These are phyloP conservation scores for Salmo trutta DNA, from an alignment of 2,797 vertebrate species.

Conservation along the genomic window DNA sequence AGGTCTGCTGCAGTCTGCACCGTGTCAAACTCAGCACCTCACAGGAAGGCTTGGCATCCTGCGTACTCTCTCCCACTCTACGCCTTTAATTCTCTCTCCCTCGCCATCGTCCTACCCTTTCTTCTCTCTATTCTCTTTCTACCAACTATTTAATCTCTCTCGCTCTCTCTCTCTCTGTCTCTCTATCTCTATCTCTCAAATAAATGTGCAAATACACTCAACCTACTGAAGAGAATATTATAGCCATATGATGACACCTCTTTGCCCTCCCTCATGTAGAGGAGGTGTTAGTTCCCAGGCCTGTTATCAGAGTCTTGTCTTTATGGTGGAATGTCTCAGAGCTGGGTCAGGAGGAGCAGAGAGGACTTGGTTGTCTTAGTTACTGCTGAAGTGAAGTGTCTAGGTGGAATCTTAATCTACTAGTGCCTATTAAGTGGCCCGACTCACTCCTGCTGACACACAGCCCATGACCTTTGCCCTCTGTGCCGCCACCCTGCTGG, in stretches of 20 bases:
- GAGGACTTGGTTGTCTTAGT: neutral
- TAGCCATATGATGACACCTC: neutral
- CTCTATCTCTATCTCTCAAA: neutral
- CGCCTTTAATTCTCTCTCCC: neutral
- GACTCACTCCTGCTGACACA: slow-evolving; percentile 3
- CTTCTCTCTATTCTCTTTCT: no score
- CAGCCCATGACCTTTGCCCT: slow-evolving; percentile 5
- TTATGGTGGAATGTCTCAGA: slow-evolving; percentile 10
- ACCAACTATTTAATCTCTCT: no score
- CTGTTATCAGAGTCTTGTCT: slow-evolving; percentile 29
- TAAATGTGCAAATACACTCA: neutral
- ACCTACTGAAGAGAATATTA: neutral
- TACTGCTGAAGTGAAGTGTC: neutral
- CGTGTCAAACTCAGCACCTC: neutral
- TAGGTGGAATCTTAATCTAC: slow-evolving; percentile 11
- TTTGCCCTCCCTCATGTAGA: slow-evolving; percentile 7
- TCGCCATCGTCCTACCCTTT: no score
- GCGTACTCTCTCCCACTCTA: neutral
- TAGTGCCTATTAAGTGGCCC: slow-evolving; percentile 5
- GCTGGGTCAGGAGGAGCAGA: slow-evolving; percentile 5
- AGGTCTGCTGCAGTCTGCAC: neutral
- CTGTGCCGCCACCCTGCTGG: neutral
- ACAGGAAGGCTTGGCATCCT: neutral
- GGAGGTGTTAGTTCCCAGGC: slow-evolving; percentile 15
- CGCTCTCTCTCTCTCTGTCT: neutral